Base-by-base conservation (phyloP, 2,797 vertebrate genomes). In the Heteromormyrus szaboi region DNA sequence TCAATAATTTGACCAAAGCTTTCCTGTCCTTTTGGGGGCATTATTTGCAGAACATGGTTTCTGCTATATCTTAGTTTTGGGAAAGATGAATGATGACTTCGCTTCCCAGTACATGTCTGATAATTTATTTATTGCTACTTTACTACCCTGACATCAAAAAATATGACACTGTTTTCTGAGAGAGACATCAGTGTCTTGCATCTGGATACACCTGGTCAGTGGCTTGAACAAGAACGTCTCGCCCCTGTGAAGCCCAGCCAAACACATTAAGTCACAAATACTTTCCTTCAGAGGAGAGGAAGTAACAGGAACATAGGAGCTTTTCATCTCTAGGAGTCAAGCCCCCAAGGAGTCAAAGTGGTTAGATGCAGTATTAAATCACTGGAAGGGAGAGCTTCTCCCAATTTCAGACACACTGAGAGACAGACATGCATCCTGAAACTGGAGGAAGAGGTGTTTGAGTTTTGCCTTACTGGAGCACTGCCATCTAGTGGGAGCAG, bases 401-500 rank as follows among this genome's bases (percentile, higher is more conserved):
- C 37, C 37, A 44, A 44, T 25, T 48, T 33, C 37, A 86, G 22
- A 46, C 44, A 33, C 8, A 22, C 62, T 53, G 41, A 5, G 50
- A 25, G 29, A 56, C 53, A 12, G 53, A 62, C 29, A 14, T 41
- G 12, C 29, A 53, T 29, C 68, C 72, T 54, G 44, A 54, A n/a
- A 7, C 5, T 48, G 9, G 37, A 22, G 9, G 81, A n/a, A 17
- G 41, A 25, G 1, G 44, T 44, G 17, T 48, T 44, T 37, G 19
- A 72, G 48, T 17, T 14, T 22, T 79, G 41, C 87, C 65, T 7
- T 79, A 79, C 48, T 25, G 86, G 86, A 79, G 9, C n/a, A 48
- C 29, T 86, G 85, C 85, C 89, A 89, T 62, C 85, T 87, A 89
- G 89, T 56, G 85, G 54, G 4, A 2, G 53, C 85, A 59, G 14